Base-by-base conservation (phyloP, 2,797 vertebrate species). In the Xenentodon cancila region DNA sequence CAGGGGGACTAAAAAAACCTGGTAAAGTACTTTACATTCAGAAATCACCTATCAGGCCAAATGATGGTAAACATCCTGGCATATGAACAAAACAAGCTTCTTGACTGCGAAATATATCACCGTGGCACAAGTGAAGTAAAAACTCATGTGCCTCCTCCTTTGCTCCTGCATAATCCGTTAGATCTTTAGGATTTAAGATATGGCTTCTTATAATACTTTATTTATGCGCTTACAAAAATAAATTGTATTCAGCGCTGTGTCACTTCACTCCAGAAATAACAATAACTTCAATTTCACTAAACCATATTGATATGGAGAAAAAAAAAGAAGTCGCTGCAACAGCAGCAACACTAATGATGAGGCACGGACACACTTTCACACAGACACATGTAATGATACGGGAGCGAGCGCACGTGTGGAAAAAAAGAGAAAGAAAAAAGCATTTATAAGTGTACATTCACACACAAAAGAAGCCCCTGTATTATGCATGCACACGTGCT, bases 401-500 rank as follows among this genome's bases (percentile, higher is more conserved):
- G 47, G 30, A 50, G 48, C 42, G 40, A 63, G 52, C 20, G 17
- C 40, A 49, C 52, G 52, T 62, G 54, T 9, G 48, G 57, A 18
- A 59, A 52, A 3, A 17, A n/a, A 7, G 11, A 40, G 43, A 18
- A 27, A 27, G 0, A 43, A 17, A 44, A 47, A 73, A 27, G 20
- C 62, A 62, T 44, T 63, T 47, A 59, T 67, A 64, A 72, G 70
- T 63, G 68, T 69, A 50, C 52, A 59, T 69, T 45, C 59, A 9
- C 67, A 59, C 65, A 59, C 58, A 67, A 62, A 66, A 60, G 53
- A 68, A 27, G 15, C 51, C 21, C 37, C 58, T 76, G 58, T 71
- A 79, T 89, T 83, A 84, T 81, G 71, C 80, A 77, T 76, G 64
- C 75, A 65, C 70, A 59, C 79, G 71, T 68, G 73, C 79, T 84